Conservation (phyloP, 2,113 vertebrate species). For the Reinhardtius hippoglossoides region DNA sequence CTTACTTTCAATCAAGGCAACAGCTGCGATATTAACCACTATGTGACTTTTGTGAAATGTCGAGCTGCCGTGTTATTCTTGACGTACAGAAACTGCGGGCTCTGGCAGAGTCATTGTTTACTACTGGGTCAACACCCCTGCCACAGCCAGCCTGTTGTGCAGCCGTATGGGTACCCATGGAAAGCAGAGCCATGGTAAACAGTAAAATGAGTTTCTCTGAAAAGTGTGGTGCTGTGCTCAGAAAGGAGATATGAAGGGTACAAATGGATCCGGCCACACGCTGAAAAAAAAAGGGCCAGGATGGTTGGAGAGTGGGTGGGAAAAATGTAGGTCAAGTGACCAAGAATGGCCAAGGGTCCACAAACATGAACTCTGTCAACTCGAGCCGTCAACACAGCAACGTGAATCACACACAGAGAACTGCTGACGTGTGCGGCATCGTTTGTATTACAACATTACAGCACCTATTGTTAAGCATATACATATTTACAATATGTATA, state of each 20-base stretch:
- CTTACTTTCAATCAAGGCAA: slow-evolving; percentile 58
- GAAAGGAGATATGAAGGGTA: slow-evolving; percentile 62
- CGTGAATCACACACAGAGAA: slow-evolving; percentile 9
- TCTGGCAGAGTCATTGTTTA: slow-evolving; percentile 71
- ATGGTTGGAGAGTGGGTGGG: slow-evolving; percentile 56
- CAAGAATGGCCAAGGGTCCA: slow-evolving; percentile 60
- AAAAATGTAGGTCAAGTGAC: slow-evolving; percentile 79
- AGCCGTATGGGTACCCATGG: slow-evolving; percentile 49
- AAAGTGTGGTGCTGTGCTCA: slow-evolving; percentile 30
- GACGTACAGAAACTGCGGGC: slow-evolving; percentile 65
- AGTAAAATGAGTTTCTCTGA: slow-evolving; percentile 10
- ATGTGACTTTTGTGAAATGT: slow-evolving; percentile 57
- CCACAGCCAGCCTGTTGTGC: slow-evolving; percentile 48
- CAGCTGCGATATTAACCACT: slow-evolving; percentile 76
- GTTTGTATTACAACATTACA: too few relatives aligned
- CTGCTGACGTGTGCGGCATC: neutral
- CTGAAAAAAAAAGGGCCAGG: slow-evolving; percentile 76
- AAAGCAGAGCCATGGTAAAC: slow-evolving; percentile 8
- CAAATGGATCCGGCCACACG: slow-evolving; percentile 72
- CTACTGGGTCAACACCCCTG: slow-evolving; percentile 35
- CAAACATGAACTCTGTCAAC: slow-evolving; percentile 74
- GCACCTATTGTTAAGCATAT: too few relatives aligned
- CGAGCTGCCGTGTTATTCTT: slow-evolving; percentile 68
- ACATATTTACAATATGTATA: too few relatives aligned
- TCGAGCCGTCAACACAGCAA: slow-evolving; percentile 12